A percentile compares a stretch with the other conserved stretches of the same genome.
These are phyloP conservation scores for Ceraclea dissimilis DNA, from an alignment of 2,888 invertebrate genomes.

Conservation along the genomic window DNA sequence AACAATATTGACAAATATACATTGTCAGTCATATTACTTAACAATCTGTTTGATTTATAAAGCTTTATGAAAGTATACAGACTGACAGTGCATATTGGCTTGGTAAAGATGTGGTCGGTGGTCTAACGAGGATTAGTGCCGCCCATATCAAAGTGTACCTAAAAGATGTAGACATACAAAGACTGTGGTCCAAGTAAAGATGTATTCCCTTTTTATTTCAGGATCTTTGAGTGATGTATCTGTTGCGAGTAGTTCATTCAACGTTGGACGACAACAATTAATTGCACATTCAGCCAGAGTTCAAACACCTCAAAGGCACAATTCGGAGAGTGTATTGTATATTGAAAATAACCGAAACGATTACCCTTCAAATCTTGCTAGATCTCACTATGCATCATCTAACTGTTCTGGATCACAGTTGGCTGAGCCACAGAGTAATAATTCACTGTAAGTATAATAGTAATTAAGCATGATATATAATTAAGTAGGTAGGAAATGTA, in stretches of 20 bases:
- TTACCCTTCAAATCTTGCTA: constrained; percentile 25
- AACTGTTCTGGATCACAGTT: constrained; percentile 53
- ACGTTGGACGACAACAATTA: constrained; percentile 48
- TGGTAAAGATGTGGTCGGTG: no score
- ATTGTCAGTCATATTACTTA: no score
- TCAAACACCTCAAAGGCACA: constrained; percentile 68
- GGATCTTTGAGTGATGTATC: constrained; percentile 69
- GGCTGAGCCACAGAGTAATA: constrained; percentile 13
- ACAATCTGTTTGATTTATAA: no score
- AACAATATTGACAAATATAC: no score
- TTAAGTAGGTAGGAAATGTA: background rate
- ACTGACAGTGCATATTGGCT: no score
- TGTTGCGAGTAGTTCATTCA: constrained; percentile 47
- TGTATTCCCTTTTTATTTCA: constrained; percentile 13
- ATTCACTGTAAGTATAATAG: constrained; percentile 26
- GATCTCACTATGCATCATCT: constrained; percentile 27
- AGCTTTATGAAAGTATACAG: no score
- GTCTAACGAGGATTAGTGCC: no score
- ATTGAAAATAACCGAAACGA: constrained; percentile 45
- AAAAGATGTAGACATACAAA: no score
- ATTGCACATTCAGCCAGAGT: constrained; percentile 73
- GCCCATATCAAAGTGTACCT: no score
- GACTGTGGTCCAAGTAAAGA: no score
- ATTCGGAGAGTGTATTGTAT: constrained; percentile 68
- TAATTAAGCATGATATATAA: background rate